These are phyloP conservation scores for Orchesella flavescens DNA, from an alignment of 2,888 invertebrate species.

Conservation along the genomic window DNA sequence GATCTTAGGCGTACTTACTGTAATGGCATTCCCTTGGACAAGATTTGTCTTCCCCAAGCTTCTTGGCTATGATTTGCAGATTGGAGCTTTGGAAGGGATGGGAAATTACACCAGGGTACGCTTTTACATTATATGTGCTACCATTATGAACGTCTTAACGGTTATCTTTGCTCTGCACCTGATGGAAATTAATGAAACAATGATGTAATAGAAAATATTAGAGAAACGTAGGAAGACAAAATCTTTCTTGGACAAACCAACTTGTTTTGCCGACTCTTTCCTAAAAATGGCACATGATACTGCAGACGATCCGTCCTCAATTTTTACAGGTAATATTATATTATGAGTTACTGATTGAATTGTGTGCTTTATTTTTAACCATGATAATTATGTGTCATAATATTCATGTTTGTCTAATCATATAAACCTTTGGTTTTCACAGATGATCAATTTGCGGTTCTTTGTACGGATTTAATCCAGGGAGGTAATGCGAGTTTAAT, in stretches of 20 bases:
- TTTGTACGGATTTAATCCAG: conserved; percentile 37
- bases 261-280: conserved; percentile 49
- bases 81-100: conserved; percentile 21
- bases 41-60: conserved; percentile 15
- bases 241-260: conserved; percentile 25
- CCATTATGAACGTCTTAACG: no score
- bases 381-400: no score
- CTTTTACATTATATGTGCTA: background rate
- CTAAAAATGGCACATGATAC: conserved; percentile 39
- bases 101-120: conserved; percentile 3
- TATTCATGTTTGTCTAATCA: no score
- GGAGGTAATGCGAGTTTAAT: conserved; percentile 18
- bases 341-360: background rate
- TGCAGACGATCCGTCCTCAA: conserved; percentile 4
- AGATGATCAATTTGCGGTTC: conserved; percentile 56
- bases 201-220: conserved; percentile 24
- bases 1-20: conserved; percentile 13
- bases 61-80: conserved; percentile 27
- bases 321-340: conserved; percentile 10
- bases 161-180: no score
- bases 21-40: conserved; percentile 43
- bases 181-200: background rate
- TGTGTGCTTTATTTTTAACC: no score
- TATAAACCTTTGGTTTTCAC: no score
- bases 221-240: conserved; percentile 8